Evolutionary conservation across 2,888 invertebrate genomes (phyloP), one percentile per base, ranked within the genome.

Genomic region (Limenitis arthemis): DNA sequence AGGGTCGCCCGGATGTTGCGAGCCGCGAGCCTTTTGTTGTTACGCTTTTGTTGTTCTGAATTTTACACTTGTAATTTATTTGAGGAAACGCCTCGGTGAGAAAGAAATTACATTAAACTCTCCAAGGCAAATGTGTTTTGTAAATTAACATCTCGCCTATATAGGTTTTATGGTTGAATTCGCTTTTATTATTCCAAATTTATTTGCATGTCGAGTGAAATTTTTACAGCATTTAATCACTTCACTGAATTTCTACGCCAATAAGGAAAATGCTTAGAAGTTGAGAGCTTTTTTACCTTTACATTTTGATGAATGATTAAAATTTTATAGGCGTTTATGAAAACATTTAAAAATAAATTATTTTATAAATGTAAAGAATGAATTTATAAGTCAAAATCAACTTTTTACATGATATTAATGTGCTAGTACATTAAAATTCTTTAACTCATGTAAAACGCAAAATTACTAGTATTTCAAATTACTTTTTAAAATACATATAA

Each of bases 21-120:
- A 76, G 80, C 84, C 80, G 77, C 82, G 78, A 79, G 82, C 79
- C 85, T 86, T 85, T 86, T 86, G 83, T 85, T 85, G 81, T 78
- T 79, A 72, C 73, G 74, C 83, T 84, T 82, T 85, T 85, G 83
- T 86, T 86, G 83, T 82, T 85, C 79, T 80, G 82, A 84, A 85
- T 86, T 86, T 85, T 85, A 85, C 86, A 86, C 85, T 85, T 83
- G 85, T 86, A 84, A 86, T 86, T 86, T 85, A 85, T 86, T 85
- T 82, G 83, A 83, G 84, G 84, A 84, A 84, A 81, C 75, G 79
- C 81, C 80, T 80, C 75, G 77, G 80, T 77, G 80, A 79, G 77
- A 85, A 85, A 84, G 78, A 83, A 84, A 84, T 84, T 83, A 79
- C 77, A 77, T 79, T 79, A 74, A 81, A 81, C 80, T 79, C 83